A percentile compares a stretch with the other conserved stretches of the same genome.
Conservation (phyloP, 2,797 vertebrate species). For the Halcyon chelicuti region DNA sequence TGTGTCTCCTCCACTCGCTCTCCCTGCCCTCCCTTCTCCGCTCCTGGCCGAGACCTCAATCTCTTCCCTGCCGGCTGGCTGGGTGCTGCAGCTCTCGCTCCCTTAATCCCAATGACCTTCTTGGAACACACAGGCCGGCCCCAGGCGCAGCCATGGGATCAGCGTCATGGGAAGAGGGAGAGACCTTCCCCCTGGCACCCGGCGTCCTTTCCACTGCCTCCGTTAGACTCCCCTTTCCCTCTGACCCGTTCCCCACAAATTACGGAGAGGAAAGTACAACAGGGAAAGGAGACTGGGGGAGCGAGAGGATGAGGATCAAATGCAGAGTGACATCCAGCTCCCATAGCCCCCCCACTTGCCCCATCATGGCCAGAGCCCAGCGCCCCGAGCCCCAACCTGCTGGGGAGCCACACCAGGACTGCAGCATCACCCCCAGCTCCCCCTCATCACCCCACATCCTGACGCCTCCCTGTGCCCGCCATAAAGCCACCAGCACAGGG, state of each 20-base stretch:
- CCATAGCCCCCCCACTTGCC: accelerated
- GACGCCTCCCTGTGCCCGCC: background rate
- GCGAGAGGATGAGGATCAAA: background rate
- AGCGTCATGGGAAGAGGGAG: background rate
- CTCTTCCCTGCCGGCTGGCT: conserved; percentile 38
- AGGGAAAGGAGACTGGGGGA: background rate
- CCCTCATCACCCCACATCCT: background rate
- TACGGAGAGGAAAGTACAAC: background rate
- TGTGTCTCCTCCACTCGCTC: background rate
- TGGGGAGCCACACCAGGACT: background rate
- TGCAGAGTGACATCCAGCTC: background rate
- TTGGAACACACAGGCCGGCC: background rate
- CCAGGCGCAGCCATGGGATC: conserved; percentile 1
- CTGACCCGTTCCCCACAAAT: background rate
- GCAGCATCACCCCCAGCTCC: background rate
- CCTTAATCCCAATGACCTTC: conserved; percentile 75
- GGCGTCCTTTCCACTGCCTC: accelerated
- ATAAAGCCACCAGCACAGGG: background rate
- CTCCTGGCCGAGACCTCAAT: conserved; percentile 60
- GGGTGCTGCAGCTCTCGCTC: conserved; percentile 40
- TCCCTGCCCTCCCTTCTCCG: conserved; percentile 28
- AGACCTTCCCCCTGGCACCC: background rate
- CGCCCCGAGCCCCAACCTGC: accelerated
- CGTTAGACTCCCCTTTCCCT: background rate
- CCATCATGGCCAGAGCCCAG: background rate